Conservation (phyloP, 2,888 invertebrate species). For the Seira sanloemensis region DNA sequence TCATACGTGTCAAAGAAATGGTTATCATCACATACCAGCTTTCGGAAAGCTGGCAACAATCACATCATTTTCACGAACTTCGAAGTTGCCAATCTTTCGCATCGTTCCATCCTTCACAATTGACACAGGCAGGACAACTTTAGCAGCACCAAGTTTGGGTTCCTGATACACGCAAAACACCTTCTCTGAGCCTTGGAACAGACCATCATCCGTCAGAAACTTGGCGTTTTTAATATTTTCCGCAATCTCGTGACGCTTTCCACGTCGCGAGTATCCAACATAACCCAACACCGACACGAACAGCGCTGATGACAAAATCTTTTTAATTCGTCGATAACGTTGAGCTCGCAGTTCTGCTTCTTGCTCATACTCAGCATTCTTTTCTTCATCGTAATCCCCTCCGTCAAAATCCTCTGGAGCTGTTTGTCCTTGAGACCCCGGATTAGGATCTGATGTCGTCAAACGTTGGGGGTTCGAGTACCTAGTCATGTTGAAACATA, state of each 20-base stretch:
- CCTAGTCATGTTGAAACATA: no score
- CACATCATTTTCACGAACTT: constrained; percentile 74
- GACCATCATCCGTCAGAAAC: constrained; percentile 60
- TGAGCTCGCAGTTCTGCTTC: constrained; percentile 51
- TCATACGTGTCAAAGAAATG: background rate
- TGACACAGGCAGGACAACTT: constrained; percentile 72
- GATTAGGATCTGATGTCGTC: background rate
- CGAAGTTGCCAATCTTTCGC: constrained; percentile 72
- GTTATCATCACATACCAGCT: constrained; percentile 72
- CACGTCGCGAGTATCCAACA: constrained; percentile 57
- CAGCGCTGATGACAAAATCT: constrained; percentile 66
- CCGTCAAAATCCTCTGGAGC: constrained; percentile 47
- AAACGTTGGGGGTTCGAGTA: background rate
- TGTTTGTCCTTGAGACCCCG: constrained; percentile 37
- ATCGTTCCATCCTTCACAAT: constrained; percentile 74
- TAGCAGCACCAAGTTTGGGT: constrained; percentile 33
- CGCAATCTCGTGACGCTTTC: constrained; percentile 43
- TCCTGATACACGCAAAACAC: constrained; percentile 52
- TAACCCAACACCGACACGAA: constrained; percentile 60
- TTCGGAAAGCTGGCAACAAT: constrained; percentile 75
- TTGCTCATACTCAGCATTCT: constrained; percentile 61
- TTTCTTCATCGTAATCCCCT: constrained; percentile 62
- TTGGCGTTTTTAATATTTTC: constrained; percentile 58
- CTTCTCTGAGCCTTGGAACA: constrained; percentile 60
- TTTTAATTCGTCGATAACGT: constrained; percentile 63